A percentile compares a stretch with the other conserved stretches of the same genome.
Conservation (phyloP, 30 jellyfish, hydroid and myxozoan species). For the Aurelia sp. region DNA sequence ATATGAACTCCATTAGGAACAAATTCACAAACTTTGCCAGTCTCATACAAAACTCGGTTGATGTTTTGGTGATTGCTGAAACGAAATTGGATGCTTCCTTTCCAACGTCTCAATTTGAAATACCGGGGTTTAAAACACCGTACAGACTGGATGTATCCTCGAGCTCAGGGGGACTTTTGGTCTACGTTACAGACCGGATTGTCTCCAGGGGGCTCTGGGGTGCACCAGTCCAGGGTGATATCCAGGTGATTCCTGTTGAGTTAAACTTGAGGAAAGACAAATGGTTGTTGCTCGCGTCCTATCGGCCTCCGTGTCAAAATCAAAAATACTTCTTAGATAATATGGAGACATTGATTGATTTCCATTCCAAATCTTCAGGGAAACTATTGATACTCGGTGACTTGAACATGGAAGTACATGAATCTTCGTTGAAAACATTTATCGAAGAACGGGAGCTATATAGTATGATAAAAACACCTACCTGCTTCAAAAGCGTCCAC, state of each 20-base stretch:
- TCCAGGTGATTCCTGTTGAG: slow-evolving; percentile 30
- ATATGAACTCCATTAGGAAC: slow-evolving; percentile 30
- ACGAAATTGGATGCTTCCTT: slow-evolving; percentile 32
- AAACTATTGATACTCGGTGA: slow-evolving; percentile 37
- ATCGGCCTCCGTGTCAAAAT: slow-evolving; percentile 33
- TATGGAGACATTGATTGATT: slow-evolving; percentile 4
- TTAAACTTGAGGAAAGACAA: background rate
- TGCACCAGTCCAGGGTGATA: background rate
- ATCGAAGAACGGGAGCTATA: slow-evolving; percentile 1
- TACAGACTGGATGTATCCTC: no score
- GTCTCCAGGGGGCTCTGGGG: slow-evolving; percentile 25
- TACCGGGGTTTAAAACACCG: background rate
- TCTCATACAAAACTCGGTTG: slow-evolving; percentile 21
- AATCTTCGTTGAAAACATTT: background rate
- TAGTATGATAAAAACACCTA: background rate
- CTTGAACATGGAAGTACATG: slow-evolving; percentile 10
- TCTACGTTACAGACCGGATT: slow-evolving; percentile 16
- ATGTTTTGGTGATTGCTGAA: slow-evolving; percentile 32
- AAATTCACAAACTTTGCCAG: slow-evolving; percentile 19
- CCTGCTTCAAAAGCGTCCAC: background rate
- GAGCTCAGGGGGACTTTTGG: slow-evolving; percentile 3
- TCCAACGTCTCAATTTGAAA: slow-evolving; percentile 17
- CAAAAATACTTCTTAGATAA: background rate
- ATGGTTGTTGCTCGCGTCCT: slow-evolving; percentile 19
- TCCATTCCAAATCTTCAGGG: slow-evolving; percentile 2